Conservation (phyloP, 2,797 vertebrate species). For the Bufotes viridis region DNA sequence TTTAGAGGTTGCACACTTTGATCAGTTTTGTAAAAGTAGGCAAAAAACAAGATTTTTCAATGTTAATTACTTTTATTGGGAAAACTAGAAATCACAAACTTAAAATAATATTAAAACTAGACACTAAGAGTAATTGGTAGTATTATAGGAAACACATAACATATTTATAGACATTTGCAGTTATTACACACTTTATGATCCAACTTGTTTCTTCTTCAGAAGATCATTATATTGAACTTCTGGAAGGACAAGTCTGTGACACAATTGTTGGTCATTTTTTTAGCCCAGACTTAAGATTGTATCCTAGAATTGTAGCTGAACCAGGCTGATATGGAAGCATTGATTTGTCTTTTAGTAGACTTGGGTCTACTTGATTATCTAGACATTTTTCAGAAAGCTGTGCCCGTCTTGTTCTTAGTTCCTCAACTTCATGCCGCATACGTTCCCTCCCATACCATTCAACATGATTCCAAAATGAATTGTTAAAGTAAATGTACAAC, state of each 20-base stretch:
- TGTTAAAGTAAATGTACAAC: conserved; percentile 82
- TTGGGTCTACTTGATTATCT: conserved; percentile 71
- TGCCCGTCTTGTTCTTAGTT: conserved; percentile 65
- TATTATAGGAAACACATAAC: too few relatives aligned
- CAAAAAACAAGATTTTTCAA: too few relatives aligned
- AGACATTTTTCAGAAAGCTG: conserved; percentile 75
- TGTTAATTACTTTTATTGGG: too few relatives aligned
- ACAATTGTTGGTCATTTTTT: conserved; percentile 64
- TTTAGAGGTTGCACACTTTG: too few relatives aligned
- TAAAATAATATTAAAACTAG: too few relatives aligned
- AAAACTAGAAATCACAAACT: too few relatives aligned
- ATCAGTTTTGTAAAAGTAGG: too few relatives aligned
- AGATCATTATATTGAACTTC: conserved; percentile 80
- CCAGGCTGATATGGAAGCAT: conserved; percentile 80
- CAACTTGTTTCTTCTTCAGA: conserved; percentile 73
- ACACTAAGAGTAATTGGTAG: too few relatives aligned
- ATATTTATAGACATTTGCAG: too few relatives aligned
- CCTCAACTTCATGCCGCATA: conserved; percentile 73
- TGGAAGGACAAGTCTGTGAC: conserved; percentile 78
- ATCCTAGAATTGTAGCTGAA: conserved; percentile 79
- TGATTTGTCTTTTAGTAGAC: conserved; percentile 70
- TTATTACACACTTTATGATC: not conserved
- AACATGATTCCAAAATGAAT: conserved; percentile 81
- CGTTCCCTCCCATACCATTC: conserved; percentile 72
- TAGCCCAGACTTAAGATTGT: conserved; percentile 78